These are phyloP conservation scores for Acronicta leporina DNA, from an alignment of 2,888 invertebrate genomes.

Conservation along the genomic window DNA sequence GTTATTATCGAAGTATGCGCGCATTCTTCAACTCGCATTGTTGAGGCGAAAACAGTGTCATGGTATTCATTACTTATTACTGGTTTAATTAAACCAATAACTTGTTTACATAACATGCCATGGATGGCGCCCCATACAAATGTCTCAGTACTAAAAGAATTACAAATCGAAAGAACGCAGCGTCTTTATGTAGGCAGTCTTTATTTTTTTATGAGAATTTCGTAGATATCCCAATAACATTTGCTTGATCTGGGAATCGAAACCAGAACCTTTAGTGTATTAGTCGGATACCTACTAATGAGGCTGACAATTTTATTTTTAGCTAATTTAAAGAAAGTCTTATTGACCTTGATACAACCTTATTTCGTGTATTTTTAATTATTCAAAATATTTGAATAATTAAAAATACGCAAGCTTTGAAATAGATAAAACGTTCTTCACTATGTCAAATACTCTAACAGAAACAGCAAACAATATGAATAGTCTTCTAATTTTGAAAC, in stretches of 20 bases:
- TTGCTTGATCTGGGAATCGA: not conserved
- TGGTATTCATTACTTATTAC: conserved; percentile 33
- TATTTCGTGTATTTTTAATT: too few species aligned
- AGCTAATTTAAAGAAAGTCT: too few species aligned
- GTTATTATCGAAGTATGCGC: conserved; percentile 36
- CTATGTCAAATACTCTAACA: not conserved
- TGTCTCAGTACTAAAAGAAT: too few species aligned
- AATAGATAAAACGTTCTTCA: not conserved
- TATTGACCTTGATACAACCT: too few species aligned
- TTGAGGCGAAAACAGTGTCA: conserved; percentile 38
- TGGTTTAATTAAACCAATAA: conserved; percentile 39
- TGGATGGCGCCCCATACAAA: too few species aligned
- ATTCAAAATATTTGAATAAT: not conserved
- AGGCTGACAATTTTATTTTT: too few species aligned
- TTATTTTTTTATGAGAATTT: too few species aligned
- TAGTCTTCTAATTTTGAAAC: conserved; percentile 11
- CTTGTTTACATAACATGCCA: conserved; percentile 2
- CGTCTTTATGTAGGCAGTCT: too few species aligned
- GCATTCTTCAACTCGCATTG: conserved; percentile 29
- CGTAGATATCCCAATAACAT: not conserved
- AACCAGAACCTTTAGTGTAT: too few species aligned
- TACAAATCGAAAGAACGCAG: too few species aligned
- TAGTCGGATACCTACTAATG: too few species aligned
- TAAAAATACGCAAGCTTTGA: not conserved
- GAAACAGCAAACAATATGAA: conserved; percentile 14